phyloP scores from a whole-genome alignment of 2,888 invertebrate species.

The Nowickia ferox region DNA sequence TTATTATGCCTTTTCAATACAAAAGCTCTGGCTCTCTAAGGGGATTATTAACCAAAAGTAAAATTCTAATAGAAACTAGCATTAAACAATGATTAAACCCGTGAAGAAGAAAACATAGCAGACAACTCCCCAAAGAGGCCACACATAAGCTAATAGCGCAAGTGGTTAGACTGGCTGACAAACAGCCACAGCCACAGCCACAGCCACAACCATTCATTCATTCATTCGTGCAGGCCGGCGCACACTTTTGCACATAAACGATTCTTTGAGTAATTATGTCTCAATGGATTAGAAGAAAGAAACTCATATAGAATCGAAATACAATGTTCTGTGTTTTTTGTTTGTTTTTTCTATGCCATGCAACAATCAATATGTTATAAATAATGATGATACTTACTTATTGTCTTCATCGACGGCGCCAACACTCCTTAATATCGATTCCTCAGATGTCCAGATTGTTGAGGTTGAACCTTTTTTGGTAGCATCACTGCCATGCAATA shows the following conservation, averaged over 20 bases:
- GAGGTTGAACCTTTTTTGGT: slow-evolving; percentile 83
- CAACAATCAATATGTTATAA: slow-evolving; percentile 44
- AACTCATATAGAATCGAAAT: slow-evolving; percentile 13
- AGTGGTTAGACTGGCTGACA: slow-evolving; percentile 1
- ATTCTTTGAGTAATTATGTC: slow-evolving; percentile 66
- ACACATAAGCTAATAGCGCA: slow-evolving; percentile 60
- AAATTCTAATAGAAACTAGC: slow-evolving; percentile 40
- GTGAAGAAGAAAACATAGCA: slow-evolving; percentile 21
- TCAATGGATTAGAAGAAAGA: slow-evolving; percentile 64
- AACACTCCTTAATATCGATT: slow-evolving; percentile 83
- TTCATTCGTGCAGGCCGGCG: slow-evolving; percentile 23
- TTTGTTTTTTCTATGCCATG: slow-evolving; percentile 6
- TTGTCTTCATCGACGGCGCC: slow-evolving; percentile 83
- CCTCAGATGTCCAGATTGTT: slow-evolving; percentile 83
- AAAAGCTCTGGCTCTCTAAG: slow-evolving; percentile 37
- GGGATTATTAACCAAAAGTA: slow-evolving; percentile 64
- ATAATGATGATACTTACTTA: slow-evolving; percentile 79
- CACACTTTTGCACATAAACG: slow-evolving; percentile 53
- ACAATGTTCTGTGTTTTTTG: slow-evolving; percentile 5
- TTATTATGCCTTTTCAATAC: neutral
- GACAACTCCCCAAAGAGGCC: slow-evolving; percentile 68
- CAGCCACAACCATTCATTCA: neutral
- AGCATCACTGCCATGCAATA: slow-evolving; percentile 78
- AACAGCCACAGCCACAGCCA: neutral
- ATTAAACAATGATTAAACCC: slow-evolving; percentile 40